Evolutionary conservation across 2,888 invertebrate genomes (phyloP), one percentile per base, ranked within the genome.

Genomic region (Drosophila yooni): DNA sequence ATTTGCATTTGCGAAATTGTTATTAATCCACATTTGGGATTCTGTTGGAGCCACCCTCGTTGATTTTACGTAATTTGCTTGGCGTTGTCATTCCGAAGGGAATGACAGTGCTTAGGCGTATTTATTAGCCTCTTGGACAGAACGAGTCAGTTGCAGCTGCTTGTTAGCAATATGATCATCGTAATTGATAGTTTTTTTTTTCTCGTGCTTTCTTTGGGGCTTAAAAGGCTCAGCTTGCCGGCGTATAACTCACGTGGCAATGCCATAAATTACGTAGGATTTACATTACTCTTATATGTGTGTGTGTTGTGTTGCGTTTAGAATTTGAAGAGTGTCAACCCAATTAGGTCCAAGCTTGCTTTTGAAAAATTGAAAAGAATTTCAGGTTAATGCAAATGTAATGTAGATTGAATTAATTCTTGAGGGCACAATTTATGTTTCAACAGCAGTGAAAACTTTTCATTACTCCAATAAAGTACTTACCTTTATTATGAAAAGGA

Each of bases 31-130:
- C 29, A 4, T 25, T 15, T 18, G 40, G 21, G 31, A 29, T 18
- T 56, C 29, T 53, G 11, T 18, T 48, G 0, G 31, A n/a, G 18
- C 60, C 1, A 11, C 72, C 29, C 76, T 64, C 79, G 83, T 64
- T 74, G 67, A 81, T 77, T 83, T 79, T 61, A 81, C 72, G 79
- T 88, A 79, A 88, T 88, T 84, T 88, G 81, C 68, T 81, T 79
- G 81, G 57, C 76, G 71, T 79, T 81, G 88, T 86, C 81, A 83
- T 85, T 88, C 65, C 71, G 64, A 38, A 51, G 54, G 80, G 56
- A 79, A 78, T 50, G 79, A 61, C 69, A 70, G 79, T 85, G 83
- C 85, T 88, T 88, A 83, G 81, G 70, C 77, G 77, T 83, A 85
- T 85, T 85, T 85, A 88, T 88, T 88, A 83, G 81, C 56, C 80